Evolutionary conservation across 2,797 vertebrate genomes (phyloP), one percentile per base, ranked within the genome.

Genomic region (Loris lydekkerianus): DNA sequence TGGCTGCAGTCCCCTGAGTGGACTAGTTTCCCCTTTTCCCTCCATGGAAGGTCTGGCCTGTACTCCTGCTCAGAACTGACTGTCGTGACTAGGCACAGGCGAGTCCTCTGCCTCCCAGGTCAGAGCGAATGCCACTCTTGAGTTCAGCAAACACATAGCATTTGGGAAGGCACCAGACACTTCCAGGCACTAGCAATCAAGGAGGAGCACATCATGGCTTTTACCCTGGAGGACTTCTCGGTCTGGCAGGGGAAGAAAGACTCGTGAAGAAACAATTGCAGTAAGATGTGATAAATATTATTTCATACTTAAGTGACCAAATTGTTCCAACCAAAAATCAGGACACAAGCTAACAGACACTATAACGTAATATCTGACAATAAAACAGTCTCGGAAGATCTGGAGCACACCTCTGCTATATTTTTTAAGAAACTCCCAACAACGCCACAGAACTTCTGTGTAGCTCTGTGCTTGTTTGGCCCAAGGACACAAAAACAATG

Each of bases 401-500:
- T 58, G 63, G 86, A 84, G 75, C 70, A 85, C 34, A 76, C 0
- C 15, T 46, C 60, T 69, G 67, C 49, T 94, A 0, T 53, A 40
- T 82, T 81, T 83, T 75, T 78, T 70, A 91, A 86, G 86, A 94
- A 85, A 91, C 23, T 63, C 58, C 69, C 40, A 91, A 58, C n/a
- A 85, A n/a, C 2, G 21, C 34, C 81, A 90, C 46, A 92, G 88
- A 93, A 93, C 92, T 80, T 63, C 88, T 78, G 7, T 91, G 60
- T 10, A 89, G 80, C 63, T 91, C 85, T 94, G 61, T 43, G 40
- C 46, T 93, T 86, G 72, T 93, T 94, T 96, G 29, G 20, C 56
- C 60, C 67, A 25, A 83, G 94, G 70, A 88, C 20, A 34, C 61
- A 85, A 37, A 96, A 95, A 96, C 63, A 92, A 94, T 69, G 58